Conservation (phyloP, 2,888 invertebrate species). For the Uropetala carovei region DNA sequence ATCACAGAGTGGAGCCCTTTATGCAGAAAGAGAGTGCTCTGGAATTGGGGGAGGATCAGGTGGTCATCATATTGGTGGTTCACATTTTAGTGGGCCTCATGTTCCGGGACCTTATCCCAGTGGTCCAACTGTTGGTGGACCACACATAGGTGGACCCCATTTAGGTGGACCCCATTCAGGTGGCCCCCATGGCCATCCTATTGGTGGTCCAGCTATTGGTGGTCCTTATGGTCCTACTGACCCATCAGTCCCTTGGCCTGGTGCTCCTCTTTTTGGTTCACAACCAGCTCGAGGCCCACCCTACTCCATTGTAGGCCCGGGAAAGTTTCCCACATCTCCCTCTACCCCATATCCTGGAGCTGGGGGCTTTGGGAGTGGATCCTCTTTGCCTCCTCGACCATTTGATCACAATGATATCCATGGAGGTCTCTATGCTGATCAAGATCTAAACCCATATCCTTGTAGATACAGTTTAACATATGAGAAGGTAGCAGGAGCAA, state of each 20-base stretch:
- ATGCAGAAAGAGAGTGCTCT: constrained; percentile 72
- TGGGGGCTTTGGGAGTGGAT: constrained; percentile 14
- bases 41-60: constrained; percentile 65
- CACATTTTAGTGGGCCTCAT: constrained; percentile 63
- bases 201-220: not conserved
- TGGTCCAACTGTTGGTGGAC: not conserved
- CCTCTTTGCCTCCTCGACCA: constrained; percentile 39
- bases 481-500: constrained; percentile 73
- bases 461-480: constrained; percentile 72
- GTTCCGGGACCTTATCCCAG: not conserved
- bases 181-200: constrained; percentile 13
- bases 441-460: constrained; percentile 69
- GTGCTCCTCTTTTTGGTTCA: constrained; percentile 52
- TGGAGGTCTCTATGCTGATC: constrained; percentile 58
- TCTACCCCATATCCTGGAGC: constrained; percentile 49
- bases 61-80: constrained; percentile 67
- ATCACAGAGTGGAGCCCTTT: constrained; percentile 72
- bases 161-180: not conserved
- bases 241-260: constrained; percentile 55
- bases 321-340: constrained; percentile 43
- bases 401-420: constrained; percentile 51
- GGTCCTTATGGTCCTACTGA: constrained; percentile 40
- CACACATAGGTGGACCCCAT: not conserved
- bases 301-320: constrained; percentile 5
- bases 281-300: constrained; percentile 65